Evolutionary conservation across 2,113 vertebrate genomes (phyloP).

Genomic region (Peromyscus polionotus): DNA sequence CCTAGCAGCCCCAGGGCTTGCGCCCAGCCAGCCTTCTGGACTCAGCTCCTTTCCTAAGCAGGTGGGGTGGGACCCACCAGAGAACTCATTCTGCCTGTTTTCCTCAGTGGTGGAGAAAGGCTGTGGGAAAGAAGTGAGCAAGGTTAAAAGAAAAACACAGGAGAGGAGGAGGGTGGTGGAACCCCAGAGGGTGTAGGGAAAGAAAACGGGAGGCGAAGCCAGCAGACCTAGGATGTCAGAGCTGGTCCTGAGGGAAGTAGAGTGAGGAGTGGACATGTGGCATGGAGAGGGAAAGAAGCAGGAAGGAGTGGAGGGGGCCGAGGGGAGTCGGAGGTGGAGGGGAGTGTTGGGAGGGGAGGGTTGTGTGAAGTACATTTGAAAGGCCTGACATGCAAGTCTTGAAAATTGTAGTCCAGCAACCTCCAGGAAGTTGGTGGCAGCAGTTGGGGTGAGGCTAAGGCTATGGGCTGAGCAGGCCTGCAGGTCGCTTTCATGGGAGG

Average conservation of each 20-base stretch:
- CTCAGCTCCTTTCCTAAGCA: neutral
- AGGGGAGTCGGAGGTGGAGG: neutral
- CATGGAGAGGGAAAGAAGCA: rapidly evolving
- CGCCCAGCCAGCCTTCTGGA: neutral
- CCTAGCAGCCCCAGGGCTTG: neutral
- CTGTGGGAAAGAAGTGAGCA: rapidly evolving
- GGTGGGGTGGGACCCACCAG: neutral
- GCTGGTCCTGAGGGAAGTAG: neutral
- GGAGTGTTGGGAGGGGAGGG: neutral
- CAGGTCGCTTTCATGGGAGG: neutral
- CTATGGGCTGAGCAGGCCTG: rapidly evolving
- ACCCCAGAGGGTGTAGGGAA: neutral
- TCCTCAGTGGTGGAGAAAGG: neutral
- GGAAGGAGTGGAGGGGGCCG: neutral
- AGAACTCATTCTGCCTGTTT: neutral
- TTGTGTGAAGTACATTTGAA: neutral
- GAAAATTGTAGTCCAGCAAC: neutral
- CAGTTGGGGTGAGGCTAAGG: rapidly evolving
- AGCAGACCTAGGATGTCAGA: rapidly evolving
- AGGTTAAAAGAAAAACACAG: neutral
- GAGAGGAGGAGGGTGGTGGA: neutral
- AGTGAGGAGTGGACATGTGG: too few species aligned
- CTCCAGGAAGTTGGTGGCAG: neutral
- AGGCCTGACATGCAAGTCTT: neutral
- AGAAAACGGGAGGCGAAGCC: too few species aligned